Conservation (phyloP, 2,113 vertebrate genomes). For the Notechis scutatus region DNA sequence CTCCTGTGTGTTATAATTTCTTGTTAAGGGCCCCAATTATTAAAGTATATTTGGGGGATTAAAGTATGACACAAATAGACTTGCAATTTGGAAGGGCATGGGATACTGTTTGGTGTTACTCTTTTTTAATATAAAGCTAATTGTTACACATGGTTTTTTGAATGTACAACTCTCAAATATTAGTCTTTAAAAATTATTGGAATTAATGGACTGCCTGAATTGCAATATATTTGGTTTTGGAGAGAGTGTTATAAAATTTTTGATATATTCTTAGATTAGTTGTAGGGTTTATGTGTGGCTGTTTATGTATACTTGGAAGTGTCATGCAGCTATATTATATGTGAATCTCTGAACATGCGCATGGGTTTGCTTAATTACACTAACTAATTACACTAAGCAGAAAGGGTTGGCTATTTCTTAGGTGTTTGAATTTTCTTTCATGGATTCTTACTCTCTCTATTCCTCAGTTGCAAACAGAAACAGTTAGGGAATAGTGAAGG, state of each 20-base stretch:
- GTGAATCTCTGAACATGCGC: not conserved
- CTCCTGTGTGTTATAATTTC: accelerated
- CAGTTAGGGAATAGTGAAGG: not conserved
- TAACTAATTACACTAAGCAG: not conserved
- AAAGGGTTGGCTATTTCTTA: not conserved
- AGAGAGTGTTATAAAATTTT: not conserved
- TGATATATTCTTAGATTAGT: not conserved
- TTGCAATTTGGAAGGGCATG: not conserved
- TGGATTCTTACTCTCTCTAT: not conserved
- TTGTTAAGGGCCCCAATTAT: slow-evolving; percentile 10
- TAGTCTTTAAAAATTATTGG: not conserved
- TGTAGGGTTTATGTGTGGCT: not conserved
- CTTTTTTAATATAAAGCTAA: slow-evolving; percentile 33
- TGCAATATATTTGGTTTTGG: not conserved
- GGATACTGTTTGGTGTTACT: not conserved
- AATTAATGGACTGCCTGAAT: not conserved
- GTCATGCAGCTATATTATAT: not conserved
- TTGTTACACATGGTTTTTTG: not conserved
- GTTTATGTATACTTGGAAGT: not conserved
- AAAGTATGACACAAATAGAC: not conserved
- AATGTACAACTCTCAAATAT: not conserved
- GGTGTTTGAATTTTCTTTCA: too few relatives aligned
- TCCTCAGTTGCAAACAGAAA: not conserved
- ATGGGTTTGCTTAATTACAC: not conserved
- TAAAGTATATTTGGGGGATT: not conserved